Base-by-base conservation (phyloP, 2,888 invertebrate species). In the Sialis fuliginosa region DNA sequence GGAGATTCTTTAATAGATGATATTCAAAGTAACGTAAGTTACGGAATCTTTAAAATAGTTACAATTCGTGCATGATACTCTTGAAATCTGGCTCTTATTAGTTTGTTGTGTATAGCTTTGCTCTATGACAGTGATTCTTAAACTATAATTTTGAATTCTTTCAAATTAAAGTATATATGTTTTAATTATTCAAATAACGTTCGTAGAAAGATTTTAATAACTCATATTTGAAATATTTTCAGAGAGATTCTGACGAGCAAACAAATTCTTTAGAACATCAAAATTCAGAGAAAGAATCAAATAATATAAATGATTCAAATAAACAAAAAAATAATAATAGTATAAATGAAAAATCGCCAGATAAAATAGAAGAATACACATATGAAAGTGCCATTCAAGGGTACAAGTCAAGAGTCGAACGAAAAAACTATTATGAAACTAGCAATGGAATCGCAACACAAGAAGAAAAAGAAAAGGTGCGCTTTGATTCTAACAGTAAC, bases 371-470 rank as follows among this genome's bases (percentile, higher is more conserved):
- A 57, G 86, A 87, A 62, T 88, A 87, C 63, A 87, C 87, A 0
- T 89, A 87, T 62, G 88, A 89, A 64, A 81, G 85, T 55, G 87
- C 88, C 55, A 88, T 88, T 55, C 82, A 88, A 60, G 82, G 84
- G 54, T 89, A 89, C 64, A 82, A 87, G 55, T 81, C 84, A 45
- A 73, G 85, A 54, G 84, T 81, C 42, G 75, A 80, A 55, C 43
- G 44, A 39, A 46, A 32, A 12, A 46, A 34, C 41, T 40, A 48
- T 31, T 33, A 39, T 30, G 41, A 48, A n/a, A 30, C 30, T 10
- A 10, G 10, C 7, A 37, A 37, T 31, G 31, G 10, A 30, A 13
- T n/a, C 13, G 10, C 13, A 42, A 10, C 30, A 6, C 42, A 42
- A 12, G 13, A 35, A 22, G 13, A 37, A 33, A 33, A 45, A 45